A percentile compares a stretch with the other conserved stretches of the same genome.
phyloP scores from a whole-genome alignment of 2,797 vertebrate species.

The Scomberomorus guttatus region DNA sequence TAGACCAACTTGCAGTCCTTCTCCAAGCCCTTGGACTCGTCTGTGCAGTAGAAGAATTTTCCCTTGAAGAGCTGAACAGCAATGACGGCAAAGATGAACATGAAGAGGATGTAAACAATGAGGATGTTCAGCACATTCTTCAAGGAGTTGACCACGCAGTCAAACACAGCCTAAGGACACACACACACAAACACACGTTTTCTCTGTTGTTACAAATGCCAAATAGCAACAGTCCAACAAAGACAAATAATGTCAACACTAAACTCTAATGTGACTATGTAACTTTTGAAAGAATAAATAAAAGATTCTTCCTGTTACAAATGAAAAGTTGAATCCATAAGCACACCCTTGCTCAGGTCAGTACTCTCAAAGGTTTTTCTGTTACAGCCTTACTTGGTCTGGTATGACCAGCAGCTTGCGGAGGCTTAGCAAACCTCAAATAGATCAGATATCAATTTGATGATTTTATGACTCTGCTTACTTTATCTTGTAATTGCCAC shows the following conservation, averaged over 20 bases:
- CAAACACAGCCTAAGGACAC: slow-evolving; percentile 92
- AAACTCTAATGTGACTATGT: not conserved
- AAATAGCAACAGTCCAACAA: not conserved
- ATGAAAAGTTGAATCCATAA: too few species aligned
- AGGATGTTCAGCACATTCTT: slow-evolving; percentile 99
- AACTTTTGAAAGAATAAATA: not conserved
- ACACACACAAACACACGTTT: slow-evolving; percentile 26
- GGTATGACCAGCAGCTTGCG: too few species aligned
- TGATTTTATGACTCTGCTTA: too few species aligned
- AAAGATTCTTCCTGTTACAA: too few species aligned
- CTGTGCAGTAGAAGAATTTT: slow-evolving; percentile 97
- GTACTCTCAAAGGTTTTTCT: too few species aligned
- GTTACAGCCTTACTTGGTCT: too few species aligned
- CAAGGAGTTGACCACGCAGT: slow-evolving; percentile 98
- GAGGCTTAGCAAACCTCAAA: too few species aligned
- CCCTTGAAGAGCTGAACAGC: slow-evolving; percentile 99
- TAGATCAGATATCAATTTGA: too few species aligned
- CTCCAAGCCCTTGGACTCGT: slow-evolving; percentile 95
- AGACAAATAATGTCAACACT: not conserved
- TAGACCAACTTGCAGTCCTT: slow-evolving; percentile 94
- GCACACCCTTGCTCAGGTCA: too few species aligned
- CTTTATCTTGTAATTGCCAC: too few species aligned
- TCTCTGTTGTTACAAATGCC: not conserved
- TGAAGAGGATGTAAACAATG: slow-evolving; percentile 98
- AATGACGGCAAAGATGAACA: slow-evolving; percentile 99